These are phyloP conservation scores for Petrocephalus schoutedeni DNA, from an alignment of 2,797 vertebrate species.

Conservation along the genomic window DNA sequence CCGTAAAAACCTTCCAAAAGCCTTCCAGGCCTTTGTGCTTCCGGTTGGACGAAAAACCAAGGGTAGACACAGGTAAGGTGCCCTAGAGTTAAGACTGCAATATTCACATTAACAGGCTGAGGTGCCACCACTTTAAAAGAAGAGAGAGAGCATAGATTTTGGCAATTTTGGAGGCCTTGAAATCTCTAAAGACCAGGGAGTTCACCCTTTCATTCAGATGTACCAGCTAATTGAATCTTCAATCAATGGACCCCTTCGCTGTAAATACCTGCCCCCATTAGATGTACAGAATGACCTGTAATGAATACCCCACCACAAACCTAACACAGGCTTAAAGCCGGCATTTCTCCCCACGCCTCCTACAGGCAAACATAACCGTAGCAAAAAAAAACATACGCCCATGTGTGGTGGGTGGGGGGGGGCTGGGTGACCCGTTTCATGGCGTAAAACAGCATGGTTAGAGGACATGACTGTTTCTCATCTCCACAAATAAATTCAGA, in stretches of 20 bases:
- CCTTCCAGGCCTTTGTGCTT: not conserved
- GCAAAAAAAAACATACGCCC: not conserved
- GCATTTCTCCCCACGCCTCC: not conserved
- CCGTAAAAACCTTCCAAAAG: no score
- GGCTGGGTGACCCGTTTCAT: not conserved
- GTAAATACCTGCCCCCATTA: not conserved
- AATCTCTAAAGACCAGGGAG: not conserved
- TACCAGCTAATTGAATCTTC: not conserved
- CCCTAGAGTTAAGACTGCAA: not conserved
- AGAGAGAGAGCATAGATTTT: not conserved
- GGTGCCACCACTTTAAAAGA: not conserved
- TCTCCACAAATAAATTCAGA: not conserved
- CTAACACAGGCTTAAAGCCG: not conserved
- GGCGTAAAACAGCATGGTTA: not conserved
- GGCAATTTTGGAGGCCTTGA: conserved; percentile 44
- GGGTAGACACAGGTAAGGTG: not conserved
- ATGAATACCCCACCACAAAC: not conserved
- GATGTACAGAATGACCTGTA: not conserved
- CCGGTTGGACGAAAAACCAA: not conserved
- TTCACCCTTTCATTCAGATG: not conserved
- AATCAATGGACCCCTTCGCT: not conserved
- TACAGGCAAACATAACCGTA: not conserved
- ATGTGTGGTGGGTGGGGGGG: not conserved
- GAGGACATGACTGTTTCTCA: not conserved
- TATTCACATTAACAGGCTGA: not conserved